A percentile compares a stretch with the other conserved stretches of the same genome.
phyloP scores from a whole-genome alignment of 2,797 vertebrate species.

The Esox lucius region DNA sequence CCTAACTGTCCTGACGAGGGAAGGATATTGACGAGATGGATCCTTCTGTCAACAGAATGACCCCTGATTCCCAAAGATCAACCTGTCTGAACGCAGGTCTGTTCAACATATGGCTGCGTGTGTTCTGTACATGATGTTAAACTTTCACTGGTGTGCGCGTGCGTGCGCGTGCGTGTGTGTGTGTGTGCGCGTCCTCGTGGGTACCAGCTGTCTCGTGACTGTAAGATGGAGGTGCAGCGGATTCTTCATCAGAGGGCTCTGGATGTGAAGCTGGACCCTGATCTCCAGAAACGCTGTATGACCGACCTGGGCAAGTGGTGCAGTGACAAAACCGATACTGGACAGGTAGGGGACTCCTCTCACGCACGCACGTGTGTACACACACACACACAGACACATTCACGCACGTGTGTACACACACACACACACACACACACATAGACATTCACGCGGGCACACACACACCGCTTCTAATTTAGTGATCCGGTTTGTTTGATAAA shows the following conservation, averaged over 20 bases:
- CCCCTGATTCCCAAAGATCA: too few species aligned
- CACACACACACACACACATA: too few species aligned
- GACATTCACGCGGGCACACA: too few species aligned
- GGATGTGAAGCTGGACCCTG: slow-evolving; percentile 94
- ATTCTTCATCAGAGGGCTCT: slow-evolving; percentile 96
- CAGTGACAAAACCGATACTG: slow-evolving; percentile 91
- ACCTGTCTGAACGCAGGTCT: too few species aligned
- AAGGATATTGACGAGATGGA: too few species aligned
- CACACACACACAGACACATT: background rate
- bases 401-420: background rate
- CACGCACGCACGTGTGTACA: background rate
- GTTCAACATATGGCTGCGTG: too few species aligned
- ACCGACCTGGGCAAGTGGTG: slow-evolving; percentile 97
- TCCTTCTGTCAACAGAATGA: too few species aligned
- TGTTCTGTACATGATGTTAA: slow-evolving; percentile 51
- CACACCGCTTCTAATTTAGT: too few species aligned
- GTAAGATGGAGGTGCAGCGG: slow-evolving; percentile 92
- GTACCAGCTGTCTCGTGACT: slow-evolving; percentile 90
- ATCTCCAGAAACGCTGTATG: slow-evolving; percentile 92
- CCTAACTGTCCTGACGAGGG: too few species aligned
- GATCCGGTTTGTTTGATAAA: too few species aligned
- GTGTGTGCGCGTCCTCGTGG: background rate
- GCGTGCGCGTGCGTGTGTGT: background rate
- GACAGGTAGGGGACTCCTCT: slow-evolving; percentile 74
- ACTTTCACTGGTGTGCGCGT: slow-evolving; percentile 45